Evolutionary conservation across 2,113 vertebrate species (phyloP).

Genomic region (Chamaetylas fuelleborni): DNA sequence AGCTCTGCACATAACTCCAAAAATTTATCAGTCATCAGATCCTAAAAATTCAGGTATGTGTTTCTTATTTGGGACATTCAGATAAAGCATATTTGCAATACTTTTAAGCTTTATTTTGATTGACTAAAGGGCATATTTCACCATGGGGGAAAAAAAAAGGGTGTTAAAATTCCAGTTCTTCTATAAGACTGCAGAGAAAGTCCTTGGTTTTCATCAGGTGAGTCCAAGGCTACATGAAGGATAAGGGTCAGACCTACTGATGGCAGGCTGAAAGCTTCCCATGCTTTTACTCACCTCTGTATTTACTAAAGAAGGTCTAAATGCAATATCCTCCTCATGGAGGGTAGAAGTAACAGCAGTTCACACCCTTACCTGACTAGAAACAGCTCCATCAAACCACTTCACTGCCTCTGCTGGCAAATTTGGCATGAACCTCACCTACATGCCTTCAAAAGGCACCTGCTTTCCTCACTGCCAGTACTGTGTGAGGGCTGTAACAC

Average conservation of each 20-base stretch:
- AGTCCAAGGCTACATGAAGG: neutral
- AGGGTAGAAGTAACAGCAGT: neutral
- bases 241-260: neutral
- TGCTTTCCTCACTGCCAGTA: neutral
- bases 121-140: neutral
- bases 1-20: neutral
- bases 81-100: neutral
- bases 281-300: neutral
- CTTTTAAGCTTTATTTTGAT: neutral
- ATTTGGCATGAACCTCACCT: neutral
- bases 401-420: neutral
- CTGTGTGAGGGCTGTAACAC: neutral
- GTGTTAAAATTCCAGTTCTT: neutral
- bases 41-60: neutral
- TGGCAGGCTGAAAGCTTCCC: neutral
- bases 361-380: neutral
- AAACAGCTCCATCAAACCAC: neutral
- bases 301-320: neutral
- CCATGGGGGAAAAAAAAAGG: accelerated
- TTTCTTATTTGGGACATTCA: neutral
- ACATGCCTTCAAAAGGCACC: neutral
- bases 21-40: neutral
- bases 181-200: neutral
- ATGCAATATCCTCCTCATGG: neutral
- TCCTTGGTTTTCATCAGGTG: neutral